Conservation (phyloP, 2,113 vertebrate genomes). For the Tichodroma muraria region DNA sequence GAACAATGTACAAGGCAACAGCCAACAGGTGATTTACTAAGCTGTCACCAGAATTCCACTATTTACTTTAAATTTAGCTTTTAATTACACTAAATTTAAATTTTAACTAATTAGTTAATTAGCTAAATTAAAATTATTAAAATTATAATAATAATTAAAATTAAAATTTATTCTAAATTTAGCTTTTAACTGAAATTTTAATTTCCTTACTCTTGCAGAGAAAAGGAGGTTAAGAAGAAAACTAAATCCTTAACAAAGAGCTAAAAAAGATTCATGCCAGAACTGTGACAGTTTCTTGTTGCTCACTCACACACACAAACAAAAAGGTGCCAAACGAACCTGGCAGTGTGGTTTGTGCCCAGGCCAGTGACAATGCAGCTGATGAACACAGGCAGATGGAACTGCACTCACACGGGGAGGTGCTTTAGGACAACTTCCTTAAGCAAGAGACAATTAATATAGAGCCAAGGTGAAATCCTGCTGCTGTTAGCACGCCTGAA, state of each 20-base stretch:
- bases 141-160: no score
- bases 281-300: neutral
- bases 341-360: fast-evolving
- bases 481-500: neutral
- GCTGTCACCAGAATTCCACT: neutral
- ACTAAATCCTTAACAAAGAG: neutral
- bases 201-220: neutral
- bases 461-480: neutral
- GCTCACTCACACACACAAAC: neutral
- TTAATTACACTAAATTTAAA: neutral
- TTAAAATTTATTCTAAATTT: neutral
- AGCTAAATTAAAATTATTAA: no score
- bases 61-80: neutral
- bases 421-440: neutral
- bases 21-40: neutral
- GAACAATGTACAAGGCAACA: neutral
- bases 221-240: neutral
- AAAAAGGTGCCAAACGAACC: neutral
- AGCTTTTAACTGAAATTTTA: neutral
- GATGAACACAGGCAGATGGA: neutral
- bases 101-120: no score
- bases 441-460: neutral
- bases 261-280: neutral
- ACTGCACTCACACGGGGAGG: neutral
- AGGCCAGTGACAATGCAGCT: neutral